Base-by-base conservation (phyloP, 2,797 vertebrate species). In the Decapterus maruadsi region DNA sequence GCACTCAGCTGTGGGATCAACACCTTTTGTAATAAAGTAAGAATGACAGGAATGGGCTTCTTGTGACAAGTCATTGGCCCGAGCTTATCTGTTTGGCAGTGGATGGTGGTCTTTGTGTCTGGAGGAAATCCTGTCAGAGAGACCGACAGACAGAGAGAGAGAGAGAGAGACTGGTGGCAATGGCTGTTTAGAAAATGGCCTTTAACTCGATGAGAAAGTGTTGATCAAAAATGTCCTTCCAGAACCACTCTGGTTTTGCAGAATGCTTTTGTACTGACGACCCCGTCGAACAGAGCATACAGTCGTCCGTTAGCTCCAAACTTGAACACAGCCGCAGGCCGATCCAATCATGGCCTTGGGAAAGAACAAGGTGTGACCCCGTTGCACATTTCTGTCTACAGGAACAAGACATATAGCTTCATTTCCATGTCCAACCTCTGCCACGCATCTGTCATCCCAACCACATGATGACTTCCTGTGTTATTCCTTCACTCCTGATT, bases 101-200 rank as follows among this genome's bases (percentile, higher is more conserved):
- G 46, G 75, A 71, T 46, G 75, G 61, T 74, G 85, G 84, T 92
- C 89, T 93, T 94, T 94, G 91, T 94, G 93, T 95, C 92, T 94
- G 90, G 80, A 94, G 94, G 94, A 95, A 94, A 94, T 95, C 94
- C 94, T 94, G 94, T 78, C 73, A 19, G 62, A 77, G 64, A 45
- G 64, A 62, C 62, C 19, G 61, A 53, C 56, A 54, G 46, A 77
- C 46, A 38, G 46, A 45, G 65, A 68, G 36, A 66, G 55, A 60
- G 29, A 68, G 34, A 36, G 34, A 36, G 34, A 36, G 31, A 58
- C 64, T 54, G 51, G 56, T 34, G 50, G 53, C 4, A 50, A 79
- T 65, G 68, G 74, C 78, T 1, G 46, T 70, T 70, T 75, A 72
- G 77, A 90, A 89, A 83, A 87, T 57, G 56, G 61, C 29, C 50